Evolutionary conservation across 2,113 vertebrate genomes (phyloP).

Genomic region (Rhinichthys klamathensis): DNA sequence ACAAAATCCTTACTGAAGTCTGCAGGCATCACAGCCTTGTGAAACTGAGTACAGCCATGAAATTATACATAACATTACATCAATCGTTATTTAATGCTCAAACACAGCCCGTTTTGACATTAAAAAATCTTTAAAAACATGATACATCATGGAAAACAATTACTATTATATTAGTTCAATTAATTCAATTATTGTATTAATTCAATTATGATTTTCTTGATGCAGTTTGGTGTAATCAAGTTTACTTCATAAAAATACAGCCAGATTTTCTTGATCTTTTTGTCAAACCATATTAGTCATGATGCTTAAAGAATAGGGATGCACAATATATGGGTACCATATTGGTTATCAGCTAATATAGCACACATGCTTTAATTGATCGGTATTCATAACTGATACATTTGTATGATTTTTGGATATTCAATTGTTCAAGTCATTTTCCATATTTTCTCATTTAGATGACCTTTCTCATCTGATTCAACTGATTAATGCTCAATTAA

Average conservation of each 20-base stretch:
- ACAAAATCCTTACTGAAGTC: slow-evolving; percentile 2
- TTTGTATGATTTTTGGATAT: no score
- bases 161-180: neutral
- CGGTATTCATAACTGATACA: neutral
- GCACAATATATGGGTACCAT: neutral
- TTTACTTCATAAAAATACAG: neutral
- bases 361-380: neutral
- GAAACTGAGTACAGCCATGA: neutral
- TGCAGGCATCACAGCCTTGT: neutral
- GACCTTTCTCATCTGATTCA: no score
- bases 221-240: neutral
- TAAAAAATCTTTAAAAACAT: neutral
- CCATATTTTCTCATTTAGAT: no score
- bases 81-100: neutral
- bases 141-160: neutral
- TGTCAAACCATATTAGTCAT: neutral
- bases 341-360: neutral
- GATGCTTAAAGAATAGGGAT: neutral
- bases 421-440: no score
- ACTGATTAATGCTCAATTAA: neutral
- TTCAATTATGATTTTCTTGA: neutral
- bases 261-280: neutral
- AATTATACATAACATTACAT: neutral
- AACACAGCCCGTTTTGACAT: neutral
- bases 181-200: neutral